Evolutionary conservation across 1,140 invertebrate genomes (phyloP), one percentile per base, ranked within the genome.

Genomic region (Lepidotrigona ventralis): DNA sequence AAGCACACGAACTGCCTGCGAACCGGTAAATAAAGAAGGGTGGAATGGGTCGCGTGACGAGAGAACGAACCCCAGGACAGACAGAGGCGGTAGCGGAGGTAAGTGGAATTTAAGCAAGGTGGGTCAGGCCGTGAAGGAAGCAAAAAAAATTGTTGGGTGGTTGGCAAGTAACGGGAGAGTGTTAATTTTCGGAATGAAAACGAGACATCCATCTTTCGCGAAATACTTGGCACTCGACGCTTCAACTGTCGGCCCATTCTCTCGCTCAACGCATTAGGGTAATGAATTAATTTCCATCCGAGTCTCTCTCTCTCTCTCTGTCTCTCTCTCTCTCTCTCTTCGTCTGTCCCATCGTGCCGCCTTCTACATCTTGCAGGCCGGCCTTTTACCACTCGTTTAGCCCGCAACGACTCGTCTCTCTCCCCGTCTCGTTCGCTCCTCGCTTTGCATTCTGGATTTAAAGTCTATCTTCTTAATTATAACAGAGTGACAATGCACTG

Each of bases 271-370:
- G 92, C 93, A 94, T 94, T 94, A 94, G 92, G 92, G 92, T 94
- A 94, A 94, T 94, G 93, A 94, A 94, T 94, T 94, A 93, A 94
- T 94, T 94, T 94, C 89, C 93, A 94, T 93, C 92, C 84, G 83
- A 90, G 87, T 86, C 69, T 77, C 74, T 72, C 60, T 74, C 56
- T 58, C 56, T 58, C 56, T 58, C 56, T 56, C 17, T 17, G 17
- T 56, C 17, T 19, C 56, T 63, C 53, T 54, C 53, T 54, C 54
- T 54, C 0, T 54, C 63, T 86, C 69, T 77, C 33, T 72, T 39
- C 84, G 74, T 79, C 83, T 81, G 21, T 33, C 29, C 74, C 58
- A 46, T 72, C 46, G 64, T 82, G 85, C 79, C 82, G 75, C 86
- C 85, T 86, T 82, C 85, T 86, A 85, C 77, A 79, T 86, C 75